phyloP scores from a whole-genome alignment of 2,888 invertebrate species.

The Caenorhabditis wallacei region DNA sequence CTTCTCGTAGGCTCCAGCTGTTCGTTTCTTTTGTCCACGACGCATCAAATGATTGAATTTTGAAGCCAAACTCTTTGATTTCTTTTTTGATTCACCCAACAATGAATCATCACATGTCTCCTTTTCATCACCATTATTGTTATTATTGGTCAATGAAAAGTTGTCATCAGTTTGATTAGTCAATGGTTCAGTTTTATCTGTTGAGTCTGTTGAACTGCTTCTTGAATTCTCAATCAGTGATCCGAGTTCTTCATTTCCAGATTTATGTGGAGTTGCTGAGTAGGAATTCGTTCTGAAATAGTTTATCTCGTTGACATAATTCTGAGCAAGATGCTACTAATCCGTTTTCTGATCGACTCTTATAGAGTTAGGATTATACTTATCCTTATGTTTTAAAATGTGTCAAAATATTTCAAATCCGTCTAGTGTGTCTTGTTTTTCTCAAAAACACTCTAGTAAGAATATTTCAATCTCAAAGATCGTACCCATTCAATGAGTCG shows the following conservation, averaged over 20 bases:
- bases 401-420: background rate
- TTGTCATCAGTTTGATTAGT: constrained; percentile 53
- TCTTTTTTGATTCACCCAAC: constrained; percentile 39
- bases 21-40: constrained; percentile 71
- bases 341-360: constrained; percentile 6
- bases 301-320: background rate
- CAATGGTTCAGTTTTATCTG: constrained; percentile 45
- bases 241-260: constrained; percentile 36
- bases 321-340: background rate
- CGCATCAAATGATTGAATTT: constrained; percentile 67
- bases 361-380: background rate
- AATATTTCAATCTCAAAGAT: background rate
- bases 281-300: constrained; percentile 48
- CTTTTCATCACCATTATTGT: constrained; percentile 52
- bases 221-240: constrained; percentile 51
- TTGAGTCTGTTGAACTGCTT: constrained; percentile 59
- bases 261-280: constrained; percentile 43
- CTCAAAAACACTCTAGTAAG: background rate
- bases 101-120: constrained; percentile 36
- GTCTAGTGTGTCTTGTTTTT: constrained; percentile 12
- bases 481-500: constrained; percentile 64
- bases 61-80: constrained; percentile 56
- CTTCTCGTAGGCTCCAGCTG: constrained; percentile 82
- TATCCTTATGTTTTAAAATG: background rate
- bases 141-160: constrained; percentile 55